phyloP scores from a whole-genome alignment of 2,888 invertebrate species.

The Nasonia oneida region DNA sequence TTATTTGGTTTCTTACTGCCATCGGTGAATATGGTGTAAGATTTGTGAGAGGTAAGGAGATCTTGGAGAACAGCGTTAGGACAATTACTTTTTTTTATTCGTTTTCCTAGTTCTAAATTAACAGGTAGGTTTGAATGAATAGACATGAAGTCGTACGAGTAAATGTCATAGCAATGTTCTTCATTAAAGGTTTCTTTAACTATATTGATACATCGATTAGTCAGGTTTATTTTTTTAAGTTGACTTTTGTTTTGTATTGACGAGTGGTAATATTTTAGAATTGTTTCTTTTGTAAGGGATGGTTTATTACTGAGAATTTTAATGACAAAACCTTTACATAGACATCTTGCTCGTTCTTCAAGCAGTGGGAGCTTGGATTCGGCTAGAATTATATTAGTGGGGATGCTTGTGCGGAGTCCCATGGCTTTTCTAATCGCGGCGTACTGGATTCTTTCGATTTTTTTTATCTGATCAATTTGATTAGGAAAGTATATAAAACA shows the following conservation, averaged over 20 bases:
- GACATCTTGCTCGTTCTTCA: not conserved
- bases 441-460: too few relatives aligned
- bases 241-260: not conserved
- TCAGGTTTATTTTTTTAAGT: not conserved
- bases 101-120: not conserved
- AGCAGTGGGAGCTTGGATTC: too few relatives aligned
- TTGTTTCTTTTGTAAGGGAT: conserved; percentile 11
- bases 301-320: not conserved
- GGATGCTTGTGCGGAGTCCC: too few relatives aligned
- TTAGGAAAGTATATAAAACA: too few relatives aligned
- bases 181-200: not conserved
- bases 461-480: too few relatives aligned
- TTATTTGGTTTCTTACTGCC: not conserved
- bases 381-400: too few relatives aligned
- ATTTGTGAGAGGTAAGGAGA: not conserved
- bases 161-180: not conserved
- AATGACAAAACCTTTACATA: not conserved
- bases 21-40: not conserved
- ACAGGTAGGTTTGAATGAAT: not conserved
- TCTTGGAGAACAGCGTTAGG: not conserved
- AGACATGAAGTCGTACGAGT: not conserved
- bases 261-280: not conserved
- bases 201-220: not conserved
- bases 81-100: not conserved
- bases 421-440: too few relatives aligned